Evolutionary conservation across 2,797 vertebrate genomes (phyloP).

Genomic region (Aythya fuligula): DNA sequence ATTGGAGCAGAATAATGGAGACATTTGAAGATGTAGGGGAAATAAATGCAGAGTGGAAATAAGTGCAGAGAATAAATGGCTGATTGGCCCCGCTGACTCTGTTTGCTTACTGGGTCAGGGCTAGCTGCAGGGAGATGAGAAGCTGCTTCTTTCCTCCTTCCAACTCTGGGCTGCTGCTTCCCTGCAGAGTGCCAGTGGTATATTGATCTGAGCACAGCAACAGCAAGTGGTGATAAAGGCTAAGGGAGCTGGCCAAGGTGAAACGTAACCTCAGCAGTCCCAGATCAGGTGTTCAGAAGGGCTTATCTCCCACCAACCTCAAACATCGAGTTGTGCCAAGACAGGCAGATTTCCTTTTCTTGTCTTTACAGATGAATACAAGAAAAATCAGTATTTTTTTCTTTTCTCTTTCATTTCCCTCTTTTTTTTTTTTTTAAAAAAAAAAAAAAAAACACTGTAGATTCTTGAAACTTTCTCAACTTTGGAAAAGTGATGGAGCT

Average conservation of each 20-base stretch:
- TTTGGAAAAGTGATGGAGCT: not conserved
- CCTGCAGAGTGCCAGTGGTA: not conserved
- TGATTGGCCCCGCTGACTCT: not conserved
- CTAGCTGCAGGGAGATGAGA: not conserved
- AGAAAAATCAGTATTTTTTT: not conserved
- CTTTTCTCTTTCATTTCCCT: not conserved
- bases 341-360: not conserved
- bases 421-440: not conserved
- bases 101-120: accelerated
- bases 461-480: slow-evolving; percentile 17
- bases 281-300: not conserved
- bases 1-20: not conserved
- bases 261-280: not conserved
- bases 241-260: not conserved
- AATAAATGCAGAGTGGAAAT: not conserved
- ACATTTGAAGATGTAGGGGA: not conserved
- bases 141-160: not conserved
- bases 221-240: not conserved
- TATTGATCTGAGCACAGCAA: accelerated
- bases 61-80: not conserved
- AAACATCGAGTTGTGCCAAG: not conserved
- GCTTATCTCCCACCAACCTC: not conserved
- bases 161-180: not conserved
- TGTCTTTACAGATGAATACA: not conserved
- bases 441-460: not conserved